These are phyloP conservation scores for Parnassius orleans DNA, from an alignment of 2,888 invertebrate genomes.

Conservation along the genomic window DNA sequence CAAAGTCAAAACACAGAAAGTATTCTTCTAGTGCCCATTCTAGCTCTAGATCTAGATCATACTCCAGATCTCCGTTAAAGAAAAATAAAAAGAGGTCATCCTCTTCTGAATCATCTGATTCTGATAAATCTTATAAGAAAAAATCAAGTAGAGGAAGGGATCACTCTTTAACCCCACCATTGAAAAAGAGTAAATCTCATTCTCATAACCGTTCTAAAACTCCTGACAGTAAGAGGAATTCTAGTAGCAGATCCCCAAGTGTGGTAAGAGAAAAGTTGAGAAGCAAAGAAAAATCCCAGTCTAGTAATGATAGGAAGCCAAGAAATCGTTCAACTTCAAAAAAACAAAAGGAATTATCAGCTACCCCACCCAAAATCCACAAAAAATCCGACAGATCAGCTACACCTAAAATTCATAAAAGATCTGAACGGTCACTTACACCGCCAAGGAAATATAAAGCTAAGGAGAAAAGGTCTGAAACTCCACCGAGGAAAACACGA, in stretches of 20 bases:
- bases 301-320: constrained; percentile 40
- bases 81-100: constrained; percentile 47
- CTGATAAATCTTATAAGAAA: constrained; percentile 55
- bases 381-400: constrained; percentile 47
- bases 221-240: constrained; percentile 30
- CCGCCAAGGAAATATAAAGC: constrained; percentile 51
- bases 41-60: constrained; percentile 57
- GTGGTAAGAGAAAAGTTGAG: constrained; percentile 37
- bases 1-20: constrained; percentile 50
- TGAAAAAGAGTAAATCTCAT: constrained; percentile 43
- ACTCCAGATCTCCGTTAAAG: constrained; percentile 46
- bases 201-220: constrained; percentile 44
- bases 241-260: constrained; percentile 36
- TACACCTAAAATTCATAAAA: constrained; percentile 51
- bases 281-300: constrained; percentile 42
- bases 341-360: constrained; percentile 36
- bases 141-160: constrained; percentile 38
- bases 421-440: constrained; percentile 42
- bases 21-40: constrained; percentile 66
- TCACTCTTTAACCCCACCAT: constrained; percentile 48
- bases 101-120: constrained; percentile 57
- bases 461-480: constrained; percentile 44
- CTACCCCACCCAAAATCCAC: constrained; percentile 38
- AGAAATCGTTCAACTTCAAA: constrained; percentile 46
- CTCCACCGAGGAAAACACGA: constrained; percentile 47